Percentiles rank a stretch among this genome's conserved stretches.
Evolutionary conservation across 1,140 invertebrate genomes (phyloP).

Genomic region (Bilobella aurantiaca): DNA sequence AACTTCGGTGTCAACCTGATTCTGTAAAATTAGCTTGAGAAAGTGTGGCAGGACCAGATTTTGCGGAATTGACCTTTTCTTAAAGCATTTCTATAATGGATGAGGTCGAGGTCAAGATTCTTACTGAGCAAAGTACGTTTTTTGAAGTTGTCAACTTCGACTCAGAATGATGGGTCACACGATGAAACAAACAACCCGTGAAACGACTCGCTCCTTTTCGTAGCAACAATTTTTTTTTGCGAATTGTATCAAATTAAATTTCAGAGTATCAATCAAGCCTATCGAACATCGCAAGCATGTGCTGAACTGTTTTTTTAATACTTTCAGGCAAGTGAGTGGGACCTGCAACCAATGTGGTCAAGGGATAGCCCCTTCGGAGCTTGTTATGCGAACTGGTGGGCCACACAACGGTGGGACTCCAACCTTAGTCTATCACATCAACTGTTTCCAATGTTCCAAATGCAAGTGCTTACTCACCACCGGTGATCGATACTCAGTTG

Average conservation of each 20-base stretch:
- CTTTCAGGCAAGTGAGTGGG: conserved; percentile 73
- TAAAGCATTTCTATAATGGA: not conserved
- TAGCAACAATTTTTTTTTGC: not conserved
- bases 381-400: conserved; percentile 70
- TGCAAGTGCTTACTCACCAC: conserved; percentile 72
- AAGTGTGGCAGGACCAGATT: not conserved
- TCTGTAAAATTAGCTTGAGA: not conserved
- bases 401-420: conserved; percentile 35
- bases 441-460: conserved; percentile 87
- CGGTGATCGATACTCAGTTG: conserved; percentile 61
- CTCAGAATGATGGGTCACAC: no score
- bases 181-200: no score
- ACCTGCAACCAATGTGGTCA: conserved; percentile 79
- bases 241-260: not conserved
- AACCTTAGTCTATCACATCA: conserved; percentile 70
- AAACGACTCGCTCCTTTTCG: not conserved
- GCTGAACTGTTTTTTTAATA: not conserved
- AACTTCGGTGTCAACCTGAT: not conserved
- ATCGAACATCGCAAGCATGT: not conserved
- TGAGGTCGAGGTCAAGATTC: not conserved
- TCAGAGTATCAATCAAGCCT: not conserved
- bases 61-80: not conserved
- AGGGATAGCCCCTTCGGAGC: conserved; percentile 77
- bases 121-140: no score
- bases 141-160: no score